Evolutionary conservation across 2,888 invertebrate species (phyloP), one percentile per base, ranked within the genome.

Genomic region (Drosophila robusta): DNA sequence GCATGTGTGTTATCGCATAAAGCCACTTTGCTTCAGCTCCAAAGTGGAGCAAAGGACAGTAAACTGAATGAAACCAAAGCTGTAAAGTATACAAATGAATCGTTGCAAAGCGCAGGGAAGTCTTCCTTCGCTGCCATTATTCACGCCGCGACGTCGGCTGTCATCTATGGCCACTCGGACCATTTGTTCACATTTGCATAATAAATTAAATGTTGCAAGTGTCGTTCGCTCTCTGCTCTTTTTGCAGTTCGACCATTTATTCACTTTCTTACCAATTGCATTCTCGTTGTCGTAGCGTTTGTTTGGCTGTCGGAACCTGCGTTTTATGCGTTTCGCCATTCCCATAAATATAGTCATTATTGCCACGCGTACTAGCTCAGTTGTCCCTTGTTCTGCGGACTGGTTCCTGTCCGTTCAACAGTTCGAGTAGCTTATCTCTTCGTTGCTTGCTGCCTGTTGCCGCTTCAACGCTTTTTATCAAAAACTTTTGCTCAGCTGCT

Each of bases 161-260:
- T 85, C 89, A 89, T 89, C 88, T 87, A 79, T 85, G 89, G 72
- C 74, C 66, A 74, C 67, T 73, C 64, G 70, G 72, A 71, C 80
- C 89, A 85, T 85, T 85, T 89, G 89, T 85, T 85, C 86, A 75
- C 89, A 85, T 85, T 85, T 85, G 88, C 86, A 85, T 85, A 88
- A 88, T 85, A 85, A 85, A 89, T 85, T 89, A 86, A 88, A 89
- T 85, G 83, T 82, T 89, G 89, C 86, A 85, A 89, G 82, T 85
- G 88, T 76, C 79, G 75, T 87, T 60, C 66, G 79, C 71, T 64
- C 77, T 51, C 80, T 76, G 80, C 65, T 69, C 73, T 70, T 73
- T 66, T 66, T 70, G 55, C 88, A 71, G 41, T 61, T 65, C 47
- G 32, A 52, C 62, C 64, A 66, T 61, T 56, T 70, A 66, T 81